A percentile compares a stretch with the other conserved stretches of the same genome.
phyloP scores from a whole-genome alignment of 2,113 vertebrate genomes.

The Myocastor coypus region DNA sequence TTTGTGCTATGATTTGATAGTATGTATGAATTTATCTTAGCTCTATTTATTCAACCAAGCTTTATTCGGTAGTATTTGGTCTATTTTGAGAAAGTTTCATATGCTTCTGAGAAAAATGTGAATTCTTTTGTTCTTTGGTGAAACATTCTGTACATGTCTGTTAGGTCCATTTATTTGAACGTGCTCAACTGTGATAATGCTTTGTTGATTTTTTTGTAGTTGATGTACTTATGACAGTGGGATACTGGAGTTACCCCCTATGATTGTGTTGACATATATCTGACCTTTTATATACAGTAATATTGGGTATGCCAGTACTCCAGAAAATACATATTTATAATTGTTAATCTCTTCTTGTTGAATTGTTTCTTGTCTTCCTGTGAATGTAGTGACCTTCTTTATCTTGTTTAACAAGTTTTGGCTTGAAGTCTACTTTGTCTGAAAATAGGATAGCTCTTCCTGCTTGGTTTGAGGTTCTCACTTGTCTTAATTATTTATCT shows the following conservation, averaged over 20 bases:
- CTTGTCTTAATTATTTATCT: neutral
- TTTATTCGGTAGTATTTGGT: neutral
- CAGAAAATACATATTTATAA: neutral
- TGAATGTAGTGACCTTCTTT: neutral
- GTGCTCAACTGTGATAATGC: neutral
- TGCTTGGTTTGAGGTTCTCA: neutral
- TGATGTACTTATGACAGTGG: neutral
- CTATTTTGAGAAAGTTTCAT: neutral
- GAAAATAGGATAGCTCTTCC: neutral
- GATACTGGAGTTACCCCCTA: neutral
- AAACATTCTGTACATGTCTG: neutral
- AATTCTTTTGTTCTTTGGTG: neutral
- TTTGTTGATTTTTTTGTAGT: neutral
- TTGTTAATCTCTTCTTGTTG: neutral
- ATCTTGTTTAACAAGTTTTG: neutral
- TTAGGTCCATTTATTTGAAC: neutral
- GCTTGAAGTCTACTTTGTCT: neutral
- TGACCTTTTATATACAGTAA: neutral
- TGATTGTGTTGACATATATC: neutral
- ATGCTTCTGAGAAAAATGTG: neutral
- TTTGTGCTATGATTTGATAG: neutral
- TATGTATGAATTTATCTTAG: neutral
- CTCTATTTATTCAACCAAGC: neutral
- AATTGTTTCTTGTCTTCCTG: neutral
- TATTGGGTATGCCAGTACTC: neutral